Conservation (phyloP, 2,888 invertebrate genomes). For the Rhogogaster chlorosoma region DNA sequence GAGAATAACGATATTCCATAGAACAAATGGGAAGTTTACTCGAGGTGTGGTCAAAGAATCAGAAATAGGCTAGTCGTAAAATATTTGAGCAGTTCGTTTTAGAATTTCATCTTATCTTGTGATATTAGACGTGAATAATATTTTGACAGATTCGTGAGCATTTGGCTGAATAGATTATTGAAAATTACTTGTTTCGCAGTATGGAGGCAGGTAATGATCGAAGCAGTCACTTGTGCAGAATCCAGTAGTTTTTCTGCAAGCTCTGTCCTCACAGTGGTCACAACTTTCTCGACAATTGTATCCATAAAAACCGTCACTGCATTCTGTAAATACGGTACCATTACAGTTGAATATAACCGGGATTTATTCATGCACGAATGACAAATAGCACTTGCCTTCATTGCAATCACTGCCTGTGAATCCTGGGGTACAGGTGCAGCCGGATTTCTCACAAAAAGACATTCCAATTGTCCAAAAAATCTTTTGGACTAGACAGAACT, state of each 20-base stretch:
- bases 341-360: not conserved
- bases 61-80: not conserved
- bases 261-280: slow-evolving; percentile 56
- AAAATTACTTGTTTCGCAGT: slow-evolving; percentile 62
- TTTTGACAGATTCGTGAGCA: not conserved
- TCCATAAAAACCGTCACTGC: slow-evolving; percentile 62
- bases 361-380: not conserved
- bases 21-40: not conserved
- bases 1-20: not conserved
- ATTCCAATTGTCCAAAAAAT: not conserved
- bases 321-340: slow-evolving; percentile 56
- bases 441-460: slow-evolving; percentile 58
- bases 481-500: not conserved
- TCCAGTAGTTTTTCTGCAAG: slow-evolving; percentile 60
- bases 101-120: not conserved
- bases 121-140: not conserved
- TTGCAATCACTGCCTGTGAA: slow-evolving; percentile 54
- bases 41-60: not conserved
- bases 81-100: not conserved
- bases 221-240: slow-evolving; percentile 58
- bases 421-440: slow-evolving; percentile 63
- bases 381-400: slow-evolving; percentile 16
- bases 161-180: not conserved
- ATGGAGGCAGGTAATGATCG: slow-evolving; percentile 56
- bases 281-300: slow-evolving; percentile 64